Percentiles rank a stretch among this genome's conserved stretches.
Conservation (phyloP, 2,797 vertebrate genomes). For the Enteromius fasciolatus region DNA sequence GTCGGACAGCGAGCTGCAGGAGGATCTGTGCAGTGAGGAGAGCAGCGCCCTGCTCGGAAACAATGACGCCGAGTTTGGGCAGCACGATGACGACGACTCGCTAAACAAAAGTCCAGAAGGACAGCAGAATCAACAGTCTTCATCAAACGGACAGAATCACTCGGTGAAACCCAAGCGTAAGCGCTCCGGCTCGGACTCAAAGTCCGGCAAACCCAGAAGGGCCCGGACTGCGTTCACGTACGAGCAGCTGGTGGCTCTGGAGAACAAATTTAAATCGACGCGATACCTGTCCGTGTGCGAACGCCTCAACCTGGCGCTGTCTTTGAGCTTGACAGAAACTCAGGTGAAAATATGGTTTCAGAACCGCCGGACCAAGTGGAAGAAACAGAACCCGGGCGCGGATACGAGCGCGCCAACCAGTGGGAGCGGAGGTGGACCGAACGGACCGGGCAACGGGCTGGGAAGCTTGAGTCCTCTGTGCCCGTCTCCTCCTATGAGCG, state of each 20-base stretch:
- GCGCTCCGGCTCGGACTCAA: conserved; percentile 91
- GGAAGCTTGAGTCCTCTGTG: conserved; percentile 89
- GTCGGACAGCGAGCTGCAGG: conserved; percentile 80
- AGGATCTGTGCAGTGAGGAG: conserved; percentile 84
- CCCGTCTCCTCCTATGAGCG: conserved; percentile 88
- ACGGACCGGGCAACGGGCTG: conserved; percentile 71
- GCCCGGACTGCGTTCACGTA: conserved; percentile 95
- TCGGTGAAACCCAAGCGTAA: conserved; percentile 90
- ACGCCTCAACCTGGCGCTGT: conserved; percentile 91
- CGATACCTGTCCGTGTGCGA: conserved; percentile 94
- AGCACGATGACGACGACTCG: conserved; percentile 71
- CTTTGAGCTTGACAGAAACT: conserved; percentile 91
- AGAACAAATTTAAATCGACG: conserved; percentile 96
- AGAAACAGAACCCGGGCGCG: conserved; percentile 94
- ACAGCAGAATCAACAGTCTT: conserved; percentile 61
- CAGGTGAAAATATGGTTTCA: conserved; percentile 98
- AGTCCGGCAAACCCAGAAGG: conserved; percentile 90
- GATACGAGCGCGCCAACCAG: conserved; percentile 91
- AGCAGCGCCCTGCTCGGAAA: conserved; percentile 71
- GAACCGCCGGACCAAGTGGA: conserved; percentile 95
- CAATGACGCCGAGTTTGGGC: conserved; percentile 70
- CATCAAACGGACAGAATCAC: conserved; percentile 57
- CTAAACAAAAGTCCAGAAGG: conserved; percentile 68
- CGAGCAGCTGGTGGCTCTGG: conserved; percentile 93
- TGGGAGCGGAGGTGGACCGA: conserved; percentile 65